Evolutionary conservation across 2,113 vertebrate genomes (phyloP).

Genomic region (Martes martes): DNA sequence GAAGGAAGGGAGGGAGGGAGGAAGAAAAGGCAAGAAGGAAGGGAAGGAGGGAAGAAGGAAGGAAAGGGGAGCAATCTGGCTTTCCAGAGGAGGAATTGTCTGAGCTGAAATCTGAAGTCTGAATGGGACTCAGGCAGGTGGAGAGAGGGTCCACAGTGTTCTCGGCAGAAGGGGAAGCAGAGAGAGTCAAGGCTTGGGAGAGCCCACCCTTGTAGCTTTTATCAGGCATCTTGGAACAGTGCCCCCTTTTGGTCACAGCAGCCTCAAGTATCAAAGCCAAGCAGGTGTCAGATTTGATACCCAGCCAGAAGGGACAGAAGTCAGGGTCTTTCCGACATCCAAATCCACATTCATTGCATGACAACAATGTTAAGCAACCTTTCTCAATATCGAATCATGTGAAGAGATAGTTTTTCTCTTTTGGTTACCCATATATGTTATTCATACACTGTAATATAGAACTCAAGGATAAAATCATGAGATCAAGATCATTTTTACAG

Average conservation of each 20-base stretch:
- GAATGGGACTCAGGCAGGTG: background rate
- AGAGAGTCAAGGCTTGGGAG: background rate
- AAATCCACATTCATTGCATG: background rate
- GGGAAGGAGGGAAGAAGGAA: no score
- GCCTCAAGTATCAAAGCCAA: background rate
- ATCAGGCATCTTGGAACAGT: background rate
- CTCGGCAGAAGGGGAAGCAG: background rate
- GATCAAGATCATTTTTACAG: background rate
- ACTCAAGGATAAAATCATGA: background rate
- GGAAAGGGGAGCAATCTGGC: background rate
- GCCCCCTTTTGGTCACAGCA: background rate
- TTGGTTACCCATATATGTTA: background rate
- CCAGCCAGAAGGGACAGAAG: background rate
- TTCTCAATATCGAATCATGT: background rate
- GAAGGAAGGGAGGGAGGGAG: no score
- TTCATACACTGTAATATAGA: background rate
- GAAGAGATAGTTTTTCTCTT: background rate
- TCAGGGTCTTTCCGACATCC: background rate
- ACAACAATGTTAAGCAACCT: background rate
- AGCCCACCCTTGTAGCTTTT: background rate
- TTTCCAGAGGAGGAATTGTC: background rate
- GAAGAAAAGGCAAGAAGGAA: no score
- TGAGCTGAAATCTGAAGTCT: background rate
- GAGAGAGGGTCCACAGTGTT: background rate
- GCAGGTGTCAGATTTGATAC: background rate